A percentile compares a stretch with the other conserved stretches of the same genome.
Conservation (phyloP, 2,888 invertebrate genomes). For the Sarcophaga subvicina region DNA sequence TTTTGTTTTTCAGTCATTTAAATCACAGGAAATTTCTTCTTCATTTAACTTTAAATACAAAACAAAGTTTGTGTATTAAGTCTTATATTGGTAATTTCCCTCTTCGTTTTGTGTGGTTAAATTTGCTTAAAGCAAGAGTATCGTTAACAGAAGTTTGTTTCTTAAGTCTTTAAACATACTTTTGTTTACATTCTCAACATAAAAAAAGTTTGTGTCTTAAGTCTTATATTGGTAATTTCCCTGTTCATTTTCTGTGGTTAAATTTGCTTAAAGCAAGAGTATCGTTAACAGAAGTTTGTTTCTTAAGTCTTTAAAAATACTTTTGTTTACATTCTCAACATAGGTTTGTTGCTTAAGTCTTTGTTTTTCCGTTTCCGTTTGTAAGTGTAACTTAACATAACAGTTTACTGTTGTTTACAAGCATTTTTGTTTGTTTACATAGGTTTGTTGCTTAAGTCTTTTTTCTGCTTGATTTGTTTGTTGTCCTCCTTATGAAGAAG, state of each 20-base stretch:
- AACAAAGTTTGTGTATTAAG: constrained; percentile 39
- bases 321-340: no score
- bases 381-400: no score
- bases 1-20: not conserved
- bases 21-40: no score
- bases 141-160: not conserved
- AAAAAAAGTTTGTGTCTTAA: constrained; percentile 36
- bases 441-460: constrained; percentile 50
- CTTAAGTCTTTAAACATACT: constrained; percentile 12
- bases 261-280: not conserved
- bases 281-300: not conserved
- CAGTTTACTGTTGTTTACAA: not conserved
- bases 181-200: no score
- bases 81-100: not conserved
- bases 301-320: constrained; percentile 18
- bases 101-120: no score
- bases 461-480: not conserved
- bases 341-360: not conserved
- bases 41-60: not conserved
- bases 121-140: not conserved
- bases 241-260: no score
- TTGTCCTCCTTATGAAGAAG: no score
- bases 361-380: no score
- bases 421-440: not conserved
- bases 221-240: constrained; percentile 1